Evolutionary conservation across 2,888 invertebrate species (phyloP).

Genomic region (Xiphydria camelus): DNA sequence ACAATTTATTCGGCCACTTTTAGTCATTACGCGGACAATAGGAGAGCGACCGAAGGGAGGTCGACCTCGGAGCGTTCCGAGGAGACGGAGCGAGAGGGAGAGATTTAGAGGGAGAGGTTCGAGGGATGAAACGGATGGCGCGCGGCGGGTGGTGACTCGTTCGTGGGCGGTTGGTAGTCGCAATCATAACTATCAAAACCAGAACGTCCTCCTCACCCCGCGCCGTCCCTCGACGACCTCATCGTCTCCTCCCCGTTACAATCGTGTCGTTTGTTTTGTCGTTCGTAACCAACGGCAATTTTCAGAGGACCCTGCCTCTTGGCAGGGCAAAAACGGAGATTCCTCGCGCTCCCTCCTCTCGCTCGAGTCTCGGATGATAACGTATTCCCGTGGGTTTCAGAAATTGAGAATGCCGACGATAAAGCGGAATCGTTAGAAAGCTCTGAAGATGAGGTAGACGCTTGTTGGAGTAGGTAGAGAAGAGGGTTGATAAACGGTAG

Average conservation of each 20-base stretch:
- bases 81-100: conserved; percentile 14
- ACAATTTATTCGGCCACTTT: conserved; percentile 6
- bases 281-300: conserved; percentile 42
- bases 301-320: conserved; percentile 30
- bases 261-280: conserved; percentile 46
- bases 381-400: too few relatives aligned
- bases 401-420: too few relatives aligned
- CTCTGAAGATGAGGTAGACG: too few relatives aligned
- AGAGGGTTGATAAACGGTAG: too few relatives aligned
- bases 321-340: conserved; percentile 26
- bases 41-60: not conserved
- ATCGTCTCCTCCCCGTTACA: conserved; percentile 21
- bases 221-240: conserved; percentile 1
- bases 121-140: conserved; percentile 27
- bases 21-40: not conserved
- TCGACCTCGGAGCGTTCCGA: not conserved
- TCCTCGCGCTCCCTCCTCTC: not conserved
- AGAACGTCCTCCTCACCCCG: conserved; percentile 24
- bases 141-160: conserved; percentile 36
- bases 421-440: too few relatives aligned
- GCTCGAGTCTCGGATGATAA: not conserved
- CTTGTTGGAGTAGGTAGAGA: too few relatives aligned
- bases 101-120: conserved; percentile 13
- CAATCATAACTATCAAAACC: conserved; percentile 50
- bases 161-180: conserved; percentile 31